These are phyloP conservation scores for Eriosoma lanigerum DNA, from an alignment of 1,140 invertebrate species.

Conservation along the genomic window DNA sequence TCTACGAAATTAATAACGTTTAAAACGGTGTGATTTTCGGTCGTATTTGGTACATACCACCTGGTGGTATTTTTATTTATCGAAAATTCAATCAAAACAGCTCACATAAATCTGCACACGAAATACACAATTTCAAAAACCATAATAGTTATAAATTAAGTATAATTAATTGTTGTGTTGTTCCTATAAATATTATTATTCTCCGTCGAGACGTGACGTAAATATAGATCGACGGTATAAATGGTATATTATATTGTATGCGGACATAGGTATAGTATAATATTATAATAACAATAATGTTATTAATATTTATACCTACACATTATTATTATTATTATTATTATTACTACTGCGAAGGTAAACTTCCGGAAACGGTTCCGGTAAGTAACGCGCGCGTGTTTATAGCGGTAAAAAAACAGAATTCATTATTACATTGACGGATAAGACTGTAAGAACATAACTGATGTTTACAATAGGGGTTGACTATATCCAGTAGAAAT, in stretches of 20 bases:
- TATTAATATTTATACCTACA: background rate
- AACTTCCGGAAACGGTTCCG: conserved; percentile 17
- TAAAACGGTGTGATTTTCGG: background rate
- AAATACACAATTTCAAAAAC: no score
- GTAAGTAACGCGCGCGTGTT: background rate
- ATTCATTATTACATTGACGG: background rate
- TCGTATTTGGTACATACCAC: no score
- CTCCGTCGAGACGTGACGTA: background rate
- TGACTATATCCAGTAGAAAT: no score
- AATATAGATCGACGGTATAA: background rate
- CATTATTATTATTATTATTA: no score
- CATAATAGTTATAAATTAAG: no score
- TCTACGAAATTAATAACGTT: background rate
- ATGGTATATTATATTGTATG: no score
- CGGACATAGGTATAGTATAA: no score
- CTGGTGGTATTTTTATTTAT: no score
- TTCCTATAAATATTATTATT: background rate
- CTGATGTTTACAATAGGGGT: background rate
- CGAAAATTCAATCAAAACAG: no score
- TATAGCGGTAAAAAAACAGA: conserved; percentile 11
- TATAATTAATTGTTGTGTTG: no score
- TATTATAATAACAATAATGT: background rate
- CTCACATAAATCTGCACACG: background rate
- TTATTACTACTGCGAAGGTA: background rate
- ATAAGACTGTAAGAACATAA: background rate